Evolutionary conservation across 2,888 invertebrate species (phyloP), one percentile per base, ranked within the genome.

Genomic region (Drosophila tripunctata): DNA sequence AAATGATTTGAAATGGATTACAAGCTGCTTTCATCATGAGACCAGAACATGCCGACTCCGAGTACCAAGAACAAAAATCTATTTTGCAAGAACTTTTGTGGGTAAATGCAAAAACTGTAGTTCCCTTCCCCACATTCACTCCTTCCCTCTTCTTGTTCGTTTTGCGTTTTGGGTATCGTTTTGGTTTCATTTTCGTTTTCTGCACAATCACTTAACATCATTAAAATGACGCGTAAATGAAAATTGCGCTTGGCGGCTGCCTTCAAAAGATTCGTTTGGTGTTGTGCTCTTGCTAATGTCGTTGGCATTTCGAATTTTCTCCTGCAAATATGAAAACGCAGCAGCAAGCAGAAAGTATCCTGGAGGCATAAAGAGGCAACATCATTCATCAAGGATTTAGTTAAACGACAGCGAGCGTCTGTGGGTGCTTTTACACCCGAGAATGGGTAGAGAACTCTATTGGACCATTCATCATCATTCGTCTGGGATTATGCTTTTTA

Each of bases 401-500:
- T 78, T 85, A 86, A 85, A 86, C 81, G 86, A 77, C 73, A 78
- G 73, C 72, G 50, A 78, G 70, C 82, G 78, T 73, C 69, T 71
- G 74, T 67, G 63, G 60, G 64, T 58, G 56, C 22, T 40, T 40
- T 21, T 24, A 2, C 12, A 4, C 17, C 12, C 1, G 14, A 8
- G 52, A 36, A 12, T 17, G 24, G 21, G 7, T 40, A 31, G 8
- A 35, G 19, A 14, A 24, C 48, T 31, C 36, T 40, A 45, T 63
- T 31, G 67, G 67, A 71, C 78, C 87, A 88, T 88, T 87, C 88
- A 88, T 88, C 88, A 88, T 88, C 88, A 88, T 87, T 88, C 87
- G 87, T 85, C 87, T 77, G 76, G 88, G 88, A 88, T 88, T 88
- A 88, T 85, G 88, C 81, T 85, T 82, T 88, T 88, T 84, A 83